Evolutionary conservation across 2,113 vertebrate genomes (phyloP).

Genomic region (Notarius lentiginosus): DNA sequence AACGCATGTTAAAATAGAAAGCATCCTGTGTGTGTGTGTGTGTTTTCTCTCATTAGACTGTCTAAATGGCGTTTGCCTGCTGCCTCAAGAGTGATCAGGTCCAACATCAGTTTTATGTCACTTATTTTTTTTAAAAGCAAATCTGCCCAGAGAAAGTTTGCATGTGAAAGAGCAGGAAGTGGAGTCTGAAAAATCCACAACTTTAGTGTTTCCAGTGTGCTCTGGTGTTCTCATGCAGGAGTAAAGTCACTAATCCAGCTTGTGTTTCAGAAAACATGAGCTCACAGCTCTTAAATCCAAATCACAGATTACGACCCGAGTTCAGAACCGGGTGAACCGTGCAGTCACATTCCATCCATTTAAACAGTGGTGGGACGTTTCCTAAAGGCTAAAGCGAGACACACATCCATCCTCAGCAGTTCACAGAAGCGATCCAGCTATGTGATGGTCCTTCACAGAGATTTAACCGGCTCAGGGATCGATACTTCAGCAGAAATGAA

Average conservation of each 20-base stretch:
- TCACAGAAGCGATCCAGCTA: slow-evolving; percentile 35
- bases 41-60: slow-evolving; percentile 13
- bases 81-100: slow-evolving; percentile 11
- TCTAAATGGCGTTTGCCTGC: not conserved
- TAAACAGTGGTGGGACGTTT: slow-evolving; percentile 23
- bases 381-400: slow-evolving; percentile 35
- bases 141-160: not conserved
- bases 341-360: slow-evolving; percentile 36
- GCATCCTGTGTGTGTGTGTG: not conserved
- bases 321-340: slow-evolving; percentile 33
- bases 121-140: not conserved
- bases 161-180: slow-evolving; percentile 6
- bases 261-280: slow-evolving; percentile 4
- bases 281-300: slow-evolving; percentile 13
- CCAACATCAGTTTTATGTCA: not conserved
- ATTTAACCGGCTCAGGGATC: slow-evolving; percentile 39
- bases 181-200: not conserved
- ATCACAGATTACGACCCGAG: slow-evolving; percentile 8
- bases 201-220: not conserved
- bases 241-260: slow-evolving; percentile 24
- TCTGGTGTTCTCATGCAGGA: slow-evolving; percentile 21
- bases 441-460: slow-evolving; percentile 44
- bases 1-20: slow-evolving; percentile 32
- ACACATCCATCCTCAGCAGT: slow-evolving; percentile 1
- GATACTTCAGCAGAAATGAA: slow-evolving; percentile 36